Conservation (phyloP, 2,888 invertebrate species). For the Troides aeacus region DNA sequence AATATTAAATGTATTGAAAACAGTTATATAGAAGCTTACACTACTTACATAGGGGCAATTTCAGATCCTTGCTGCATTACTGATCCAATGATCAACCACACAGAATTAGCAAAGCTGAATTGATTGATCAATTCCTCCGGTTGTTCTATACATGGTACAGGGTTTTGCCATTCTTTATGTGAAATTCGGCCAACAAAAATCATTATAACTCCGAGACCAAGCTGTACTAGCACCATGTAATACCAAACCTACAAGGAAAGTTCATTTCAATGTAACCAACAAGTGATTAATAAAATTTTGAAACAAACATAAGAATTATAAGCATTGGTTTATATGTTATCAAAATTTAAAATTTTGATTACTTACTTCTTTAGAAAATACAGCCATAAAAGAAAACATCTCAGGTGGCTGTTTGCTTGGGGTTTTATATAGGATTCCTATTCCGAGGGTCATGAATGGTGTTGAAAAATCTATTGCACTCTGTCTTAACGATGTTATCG, state of each 20-base stretch:
- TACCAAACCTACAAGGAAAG: slow-evolving; percentile 84
- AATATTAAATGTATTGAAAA: background rate
- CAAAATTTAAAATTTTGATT: background rate
- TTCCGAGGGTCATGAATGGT: slow-evolving; percentile 96
- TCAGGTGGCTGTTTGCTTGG: slow-evolving; percentile 92
- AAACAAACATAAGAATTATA: background rate
- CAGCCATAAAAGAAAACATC: slow-evolving; percentile 95
- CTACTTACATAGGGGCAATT: slow-evolving; percentile 88
- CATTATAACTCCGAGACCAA: slow-evolving; percentile 87
- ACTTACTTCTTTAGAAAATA: slow-evolving; percentile 86
- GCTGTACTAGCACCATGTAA: slow-evolving; percentile 89
- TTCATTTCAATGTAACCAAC: background rate
- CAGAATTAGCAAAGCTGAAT: slow-evolving; percentile 89
- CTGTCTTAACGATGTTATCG: slow-evolving; percentile 92
- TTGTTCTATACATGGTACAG: slow-evolving; percentile 90
- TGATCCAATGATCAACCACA: slow-evolving; percentile 94
- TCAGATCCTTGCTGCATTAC: slow-evolving; percentile 94
- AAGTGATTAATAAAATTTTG: background rate
- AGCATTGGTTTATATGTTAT: background rate
- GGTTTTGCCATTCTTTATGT: slow-evolving; percentile 93
- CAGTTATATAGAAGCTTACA: background rate
- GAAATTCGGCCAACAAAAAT: slow-evolving; percentile 91
- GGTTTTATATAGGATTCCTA: slow-evolving; percentile 92
- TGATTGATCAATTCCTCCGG: slow-evolving; percentile 91
- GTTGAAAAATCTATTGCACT: slow-evolving; percentile 96